Evolutionary conservation across 1,140 invertebrate species (phyloP).

Genomic region (Drosophila lini): DNA sequence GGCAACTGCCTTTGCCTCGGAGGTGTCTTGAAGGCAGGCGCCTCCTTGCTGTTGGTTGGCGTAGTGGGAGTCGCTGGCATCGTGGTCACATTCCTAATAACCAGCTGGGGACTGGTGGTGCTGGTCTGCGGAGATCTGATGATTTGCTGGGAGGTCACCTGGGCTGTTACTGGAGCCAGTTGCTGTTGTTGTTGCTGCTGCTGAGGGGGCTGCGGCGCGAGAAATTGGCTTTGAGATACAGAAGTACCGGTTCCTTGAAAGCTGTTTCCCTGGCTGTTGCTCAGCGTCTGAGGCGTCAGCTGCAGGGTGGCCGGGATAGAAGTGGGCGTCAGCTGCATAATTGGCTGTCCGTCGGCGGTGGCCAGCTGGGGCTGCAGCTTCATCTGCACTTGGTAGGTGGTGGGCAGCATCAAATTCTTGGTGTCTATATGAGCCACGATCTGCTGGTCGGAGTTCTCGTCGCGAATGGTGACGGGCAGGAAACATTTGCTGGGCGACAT

Average conservation of each 20-base stretch:
- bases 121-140: conserved; percentile 52
- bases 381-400: conserved; percentile 84
- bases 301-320: conserved; percentile 81
- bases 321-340: conserved; percentile 78
- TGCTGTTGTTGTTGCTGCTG: conserved; percentile 36
- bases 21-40: conserved; percentile 51
- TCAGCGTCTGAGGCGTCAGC: conserved; percentile 62
- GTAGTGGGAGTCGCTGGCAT: conserved; percentile 9
- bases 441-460: conserved; percentile 82
- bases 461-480: conserved; percentile 80
- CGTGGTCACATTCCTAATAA: conserved; percentile 54
- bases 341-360: conserved; percentile 80
- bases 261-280: conserved; percentile 30
- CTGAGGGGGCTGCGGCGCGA: conserved; percentile 30
- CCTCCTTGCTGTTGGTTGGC: conserved; percentile 18
- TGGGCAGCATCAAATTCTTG: conserved; percentile 80
- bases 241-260: conserved; percentile 50
- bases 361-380: conserved; percentile 81
- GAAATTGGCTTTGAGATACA: conserved; percentile 52
- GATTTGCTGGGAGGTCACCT: conserved; percentile 68
- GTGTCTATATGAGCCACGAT: conserved; percentile 83
- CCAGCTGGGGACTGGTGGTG: conserved; percentile 44
- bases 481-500: conserved; percentile 82
- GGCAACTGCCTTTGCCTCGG: conserved; percentile 38
- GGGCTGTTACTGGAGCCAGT: conserved; percentile 34